These are phyloP conservation scores for Trachythela sp. DNA, from an alignment of 64 coral and sea anemone genomes.

Conservation along the genomic window DNA sequence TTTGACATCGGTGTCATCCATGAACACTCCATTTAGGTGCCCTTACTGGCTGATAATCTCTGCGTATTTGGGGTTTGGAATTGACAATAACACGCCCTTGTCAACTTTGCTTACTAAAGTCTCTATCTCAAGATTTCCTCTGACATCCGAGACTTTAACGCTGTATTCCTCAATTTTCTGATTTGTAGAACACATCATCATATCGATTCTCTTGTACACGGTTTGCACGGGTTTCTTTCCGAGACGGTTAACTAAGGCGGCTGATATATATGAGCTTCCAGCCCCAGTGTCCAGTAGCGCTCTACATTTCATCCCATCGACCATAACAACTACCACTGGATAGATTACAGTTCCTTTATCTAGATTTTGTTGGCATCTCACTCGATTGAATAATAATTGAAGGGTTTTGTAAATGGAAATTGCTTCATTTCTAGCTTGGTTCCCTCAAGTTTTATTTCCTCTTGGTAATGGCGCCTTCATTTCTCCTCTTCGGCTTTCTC, in stretches of 20 bases:
- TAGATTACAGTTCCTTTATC: background rate
- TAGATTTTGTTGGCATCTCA: too few species aligned
- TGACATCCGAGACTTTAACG: background rate
- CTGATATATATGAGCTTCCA: slow-evolving; percentile 24
- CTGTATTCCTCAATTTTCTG: slow-evolving; percentile 24
- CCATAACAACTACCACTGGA: slow-evolving; percentile 28
- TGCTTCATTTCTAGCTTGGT: slow-evolving; percentile 21
- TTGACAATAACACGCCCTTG: slow-evolving; percentile 17
- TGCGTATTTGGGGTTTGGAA: slow-evolving; percentile 42
- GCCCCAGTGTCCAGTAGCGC: slow-evolving; percentile 33
- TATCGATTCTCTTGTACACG: slow-evolving; percentile 40
- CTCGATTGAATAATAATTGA: too few species aligned
- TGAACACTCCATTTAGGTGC: slow-evolving; percentile 32
- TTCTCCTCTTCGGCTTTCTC: background rate
- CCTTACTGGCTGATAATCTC: background rate
- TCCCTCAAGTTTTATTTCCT: slow-evolving; percentile 14
- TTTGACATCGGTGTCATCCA: slow-evolving; percentile 55
- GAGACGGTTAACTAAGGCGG: background rate
- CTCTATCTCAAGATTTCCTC: slow-evolving; percentile 31
- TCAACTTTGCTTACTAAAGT: slow-evolving; percentile 29
- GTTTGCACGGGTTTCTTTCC: background rate
- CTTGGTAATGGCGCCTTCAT: background rate
- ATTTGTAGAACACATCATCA: slow-evolving; percentile 52
- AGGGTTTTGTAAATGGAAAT: too few species aligned
- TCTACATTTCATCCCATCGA: slow-evolving; percentile 39